phyloP scores from a whole-genome alignment of 1,140 invertebrate species.

The Zaprionus taronus region DNA sequence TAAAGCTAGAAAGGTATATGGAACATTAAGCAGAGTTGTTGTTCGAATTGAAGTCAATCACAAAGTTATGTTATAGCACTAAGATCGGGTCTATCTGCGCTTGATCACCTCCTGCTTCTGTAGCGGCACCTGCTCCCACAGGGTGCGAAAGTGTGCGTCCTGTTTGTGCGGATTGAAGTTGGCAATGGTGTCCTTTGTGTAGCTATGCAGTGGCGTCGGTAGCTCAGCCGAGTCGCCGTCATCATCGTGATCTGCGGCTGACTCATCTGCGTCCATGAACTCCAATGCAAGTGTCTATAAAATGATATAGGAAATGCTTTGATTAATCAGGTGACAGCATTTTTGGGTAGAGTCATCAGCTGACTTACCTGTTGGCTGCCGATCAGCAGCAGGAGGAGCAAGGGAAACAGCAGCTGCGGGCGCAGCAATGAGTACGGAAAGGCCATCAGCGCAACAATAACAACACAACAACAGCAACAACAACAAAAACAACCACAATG shows the following conservation, averaged over 20 bases:
- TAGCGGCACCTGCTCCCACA: conserved; percentile 59
- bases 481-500: conserved; percentile 16
- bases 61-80: no score
- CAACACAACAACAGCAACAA: conserved; percentile 13
- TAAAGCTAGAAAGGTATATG: not conserved
- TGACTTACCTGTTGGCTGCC: conserved; percentile 19
- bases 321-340: no score
- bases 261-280: conserved; percentile 58
- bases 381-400: conserved; percentile 5
- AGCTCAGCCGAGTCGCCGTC: conserved; percentile 51
- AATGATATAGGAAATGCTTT: not conserved
- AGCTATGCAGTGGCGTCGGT: conserved; percentile 48
- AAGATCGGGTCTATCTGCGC: conserved; percentile 20
- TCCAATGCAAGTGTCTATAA: conserved; percentile 47
- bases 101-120: conserved; percentile 69
- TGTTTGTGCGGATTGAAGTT: conserved; percentile 63
- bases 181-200: conserved; percentile 61
- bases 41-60: no score
- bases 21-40: no score
- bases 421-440: conserved; percentile 9
- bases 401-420: not conserved
- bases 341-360: no score
- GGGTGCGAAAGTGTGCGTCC: conserved; percentile 55
- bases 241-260: conserved; percentile 17
- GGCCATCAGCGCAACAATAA: conserved; percentile 23